Evolutionary conservation across 2,113 vertebrate genomes (phyloP).

Genomic region (Erythrocercus mccallii): DNA sequence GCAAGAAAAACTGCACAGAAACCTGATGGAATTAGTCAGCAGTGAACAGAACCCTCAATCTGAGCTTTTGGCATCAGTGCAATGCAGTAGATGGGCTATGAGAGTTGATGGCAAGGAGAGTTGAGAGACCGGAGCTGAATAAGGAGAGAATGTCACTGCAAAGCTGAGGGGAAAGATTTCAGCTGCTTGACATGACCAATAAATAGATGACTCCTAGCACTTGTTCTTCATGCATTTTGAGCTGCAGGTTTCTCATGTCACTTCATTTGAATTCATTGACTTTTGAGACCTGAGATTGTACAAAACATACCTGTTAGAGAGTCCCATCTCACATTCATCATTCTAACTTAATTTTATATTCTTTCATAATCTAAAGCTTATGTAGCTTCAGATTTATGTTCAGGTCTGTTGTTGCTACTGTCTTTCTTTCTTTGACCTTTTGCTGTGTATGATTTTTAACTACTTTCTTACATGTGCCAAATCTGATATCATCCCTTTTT

Average conservation of each 20-base stretch:
- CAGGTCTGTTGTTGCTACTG: neutral
- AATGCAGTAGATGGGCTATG: neutral
- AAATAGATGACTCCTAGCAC: neutral
- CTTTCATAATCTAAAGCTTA: neutral
- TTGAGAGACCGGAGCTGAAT: neutral
- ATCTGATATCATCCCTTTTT: neutral
- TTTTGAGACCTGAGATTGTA: neutral
- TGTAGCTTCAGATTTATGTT: neutral
- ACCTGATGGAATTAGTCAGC: constrained; percentile 25
- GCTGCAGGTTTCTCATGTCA: neutral
- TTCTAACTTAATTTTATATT: neutral
- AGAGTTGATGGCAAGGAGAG: neutral
- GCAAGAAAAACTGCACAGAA: constrained; percentile 3
- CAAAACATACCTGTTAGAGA: neutral
- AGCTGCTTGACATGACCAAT: neutral
- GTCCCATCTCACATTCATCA: neutral
- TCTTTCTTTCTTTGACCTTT: neutral
- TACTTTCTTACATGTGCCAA: neutral
- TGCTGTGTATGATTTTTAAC: neutral
- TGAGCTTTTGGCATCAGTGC: neutral
- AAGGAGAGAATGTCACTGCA: neutral
- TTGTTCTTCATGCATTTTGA: neutral
- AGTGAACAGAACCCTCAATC: neutral
- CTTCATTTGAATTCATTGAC: neutral
- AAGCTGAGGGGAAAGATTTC: neutral